These are phyloP conservation scores for Danio rerio DNA, from an alignment of 2,113 vertebrate genomes.

Conservation along the genomic window GRCz12tu NC_133197.1:16345001-16345500, in stretches of 20 bases:
- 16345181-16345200: background rate
- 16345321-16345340: too few species aligned
- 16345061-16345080: background rate
- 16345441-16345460: too few species aligned
- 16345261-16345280: background rate
- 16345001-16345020: constrained; percentile 4
- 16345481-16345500: too few species aligned
- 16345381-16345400: too few species aligned
- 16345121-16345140: constrained; percentile 7
- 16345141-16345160: constrained; percentile 8
- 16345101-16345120: background rate
- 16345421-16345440: too few species aligned
- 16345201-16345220: background rate
- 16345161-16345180: background rate
- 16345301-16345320: too few species aligned
- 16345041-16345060: background rate
- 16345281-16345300: background rate
- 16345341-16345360: too few species aligned
- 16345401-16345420: too few species aligned
- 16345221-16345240: background rate
- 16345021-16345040: background rate
- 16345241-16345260: background rate
- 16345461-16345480: too few species aligned
- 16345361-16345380: too few species aligned
- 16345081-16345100: constrained; percentile 13